Evolutionary conservation across 1,140 invertebrate species (phyloP), one percentile per base, ranked within the genome.

Genomic region (Zophobas morio): DNA sequence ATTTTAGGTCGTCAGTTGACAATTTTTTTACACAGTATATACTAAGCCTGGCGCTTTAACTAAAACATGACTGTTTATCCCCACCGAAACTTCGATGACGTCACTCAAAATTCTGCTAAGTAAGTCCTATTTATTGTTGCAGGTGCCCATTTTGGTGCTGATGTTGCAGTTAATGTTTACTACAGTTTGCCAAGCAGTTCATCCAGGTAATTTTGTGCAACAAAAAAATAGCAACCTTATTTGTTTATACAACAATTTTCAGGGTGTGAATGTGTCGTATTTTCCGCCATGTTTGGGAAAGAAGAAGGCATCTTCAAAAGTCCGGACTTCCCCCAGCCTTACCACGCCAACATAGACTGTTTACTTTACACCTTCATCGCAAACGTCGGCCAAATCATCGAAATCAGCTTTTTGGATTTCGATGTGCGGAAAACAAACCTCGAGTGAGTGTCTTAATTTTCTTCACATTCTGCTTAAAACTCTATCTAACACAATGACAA

Each of bases 301-400:
- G 92, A 93, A 83, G 90, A 91, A 75, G 95, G 94, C 63, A 91
- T 90, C 33, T 96, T 96, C 88, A 94, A 90, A 82, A 95, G 94
- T 75, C 94, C 95, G 0, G 93, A 96, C 86, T 96, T 92, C 86
- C 94, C 94, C 0, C 90, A 90, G 78, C 89, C 90, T 47, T 96
- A 96, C 85, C 92, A 92, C 1, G 81, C 90, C 5, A 92, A 92
- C 81, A 91, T 95, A 81, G 90, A 93, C 86, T 96, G 95, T 85
- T 90, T 96, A 37, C 90, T 96, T n/a, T 96, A 96, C 87, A 95
- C 94, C 5, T 96, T 96, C 86, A 86, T 93, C 71, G 94, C 92
- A 0, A 91, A 90, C 63, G 88, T 91, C 0, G 91, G 94, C 82
- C 92, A 96, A 87, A 95, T 96, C 78, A 91, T 96, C 66, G 93